These are phyloP conservation scores for Diaphora mendica DNA, from an alignment of 2,888 invertebrate species.

Conservation along the genomic window DNA sequence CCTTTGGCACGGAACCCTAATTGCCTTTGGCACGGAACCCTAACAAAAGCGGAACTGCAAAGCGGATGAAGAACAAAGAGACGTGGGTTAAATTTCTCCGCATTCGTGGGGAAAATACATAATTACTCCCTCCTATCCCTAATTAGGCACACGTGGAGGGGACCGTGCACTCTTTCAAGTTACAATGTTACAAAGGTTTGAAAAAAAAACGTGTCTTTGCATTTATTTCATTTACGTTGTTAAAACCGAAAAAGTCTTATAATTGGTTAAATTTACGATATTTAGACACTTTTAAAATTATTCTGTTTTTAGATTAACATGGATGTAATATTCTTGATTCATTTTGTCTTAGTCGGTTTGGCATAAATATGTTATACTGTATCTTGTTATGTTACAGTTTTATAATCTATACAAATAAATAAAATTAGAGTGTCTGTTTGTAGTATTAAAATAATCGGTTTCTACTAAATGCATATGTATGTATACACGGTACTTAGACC, in stretches of 20 bases:
- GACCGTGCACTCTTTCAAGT: not conserved
- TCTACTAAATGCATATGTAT: too few species aligned
- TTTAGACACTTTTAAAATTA: not conserved
- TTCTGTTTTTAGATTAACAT: too few species aligned
- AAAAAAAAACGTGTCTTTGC: slow-evolving; percentile 2
- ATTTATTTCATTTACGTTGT: not conserved
- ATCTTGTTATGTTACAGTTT: too few species aligned
- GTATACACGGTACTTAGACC: too few species aligned
- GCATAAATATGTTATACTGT: too few species aligned
- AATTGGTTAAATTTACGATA: not conserved
- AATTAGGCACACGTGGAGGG: slow-evolving; percentile 8
- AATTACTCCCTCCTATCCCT: slow-evolving; percentile 9
- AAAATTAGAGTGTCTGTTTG: too few species aligned
- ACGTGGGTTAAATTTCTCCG: slow-evolving; percentile 17
- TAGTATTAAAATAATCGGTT: too few species aligned
- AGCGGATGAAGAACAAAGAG: slow-evolving; percentile 10
- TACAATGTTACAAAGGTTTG: slow-evolving; percentile 3
- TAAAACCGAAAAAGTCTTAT: not conserved
- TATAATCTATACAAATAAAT: too few species aligned
- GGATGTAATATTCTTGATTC: not conserved
- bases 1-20: too few species aligned
- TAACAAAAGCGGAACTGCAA: slow-evolving; percentile 5
- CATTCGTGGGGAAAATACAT: slow-evolving; percentile 16
- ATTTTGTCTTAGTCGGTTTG: not conserved
- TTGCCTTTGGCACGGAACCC: too few species aligned